A percentile compares a stretch with the other conserved stretches of the same genome.
Evolutionary conservation across 2,888 invertebrate species (phyloP).

Genomic region (Digitonthophagus gazella): DNA sequence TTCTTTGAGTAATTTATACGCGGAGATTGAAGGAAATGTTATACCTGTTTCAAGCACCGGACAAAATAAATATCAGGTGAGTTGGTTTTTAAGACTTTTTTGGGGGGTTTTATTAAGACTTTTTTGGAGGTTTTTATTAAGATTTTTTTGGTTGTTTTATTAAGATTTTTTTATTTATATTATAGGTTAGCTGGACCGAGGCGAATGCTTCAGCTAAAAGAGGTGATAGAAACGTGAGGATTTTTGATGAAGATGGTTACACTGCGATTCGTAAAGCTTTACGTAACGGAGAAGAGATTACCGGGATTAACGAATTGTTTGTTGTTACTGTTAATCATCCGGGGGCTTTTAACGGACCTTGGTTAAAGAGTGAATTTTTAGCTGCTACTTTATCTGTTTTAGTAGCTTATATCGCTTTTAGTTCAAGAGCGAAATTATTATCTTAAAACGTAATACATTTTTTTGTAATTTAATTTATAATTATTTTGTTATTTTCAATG

Average conservation of each 20-base stretch:
- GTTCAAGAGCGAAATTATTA: constrained; percentile 77
- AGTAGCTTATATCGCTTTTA: constrained; percentile 84
- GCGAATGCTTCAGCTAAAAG: constrained; percentile 79
- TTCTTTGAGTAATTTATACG: constrained; percentile 71
- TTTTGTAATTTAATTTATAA: neutral
- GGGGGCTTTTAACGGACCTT: constrained; percentile 86
- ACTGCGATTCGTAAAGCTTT: constrained; percentile 80
- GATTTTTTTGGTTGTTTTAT: constrained; percentile 20
- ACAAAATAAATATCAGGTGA: constrained; percentile 82
- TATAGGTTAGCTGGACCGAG: constrained; percentile 90
- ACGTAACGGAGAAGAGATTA: constrained; percentile 67
- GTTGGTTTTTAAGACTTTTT: constrained; percentile 34
- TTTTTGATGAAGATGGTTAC: constrained; percentile 93
- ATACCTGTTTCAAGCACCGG: constrained; percentile 78
- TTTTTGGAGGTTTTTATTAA: neutral
- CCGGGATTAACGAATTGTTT: constrained; percentile 66
- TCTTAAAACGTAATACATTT: constrained; percentile 53
- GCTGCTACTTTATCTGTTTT: constrained; percentile 75
- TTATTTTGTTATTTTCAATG: neutral
- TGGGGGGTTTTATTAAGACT: constrained; percentile 2
- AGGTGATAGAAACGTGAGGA: constrained; percentile 75
- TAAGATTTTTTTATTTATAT: constrained; percentile 10
- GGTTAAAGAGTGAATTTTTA: constrained; percentile 89
- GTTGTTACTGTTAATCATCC: constrained; percentile 71
- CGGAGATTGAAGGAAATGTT: constrained; percentile 84